Percentiles rank a stretch among this genome's conserved stretches.
These are phyloP conservation scores for Lycaena phlaeas DNA, from an alignment of 2,888 invertebrate genomes.

Conservation along the genomic window DNA sequence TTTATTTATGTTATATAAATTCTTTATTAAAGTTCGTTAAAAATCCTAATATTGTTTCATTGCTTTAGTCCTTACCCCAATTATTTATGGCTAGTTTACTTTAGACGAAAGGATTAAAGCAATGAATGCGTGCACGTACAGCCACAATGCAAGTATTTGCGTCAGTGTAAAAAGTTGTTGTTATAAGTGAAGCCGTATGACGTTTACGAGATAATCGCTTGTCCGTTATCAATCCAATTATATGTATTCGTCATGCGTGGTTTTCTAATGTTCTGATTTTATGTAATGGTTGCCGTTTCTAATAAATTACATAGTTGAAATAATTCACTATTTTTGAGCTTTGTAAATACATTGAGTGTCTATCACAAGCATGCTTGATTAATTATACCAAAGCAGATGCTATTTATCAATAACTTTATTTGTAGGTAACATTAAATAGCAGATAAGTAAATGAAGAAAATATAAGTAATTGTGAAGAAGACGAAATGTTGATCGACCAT, in stretches of 20 bases:
- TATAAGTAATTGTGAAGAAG: no score
- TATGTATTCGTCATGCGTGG: conserved; percentile 16
- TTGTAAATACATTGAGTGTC: no score
- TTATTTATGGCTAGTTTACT: conserved; percentile 10
- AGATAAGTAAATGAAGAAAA: no score
- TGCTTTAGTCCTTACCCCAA: conserved; percentile 59
- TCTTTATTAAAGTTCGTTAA: conserved; percentile 8
- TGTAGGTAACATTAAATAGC: no score
- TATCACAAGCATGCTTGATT: no score
- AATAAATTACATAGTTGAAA: background rate
- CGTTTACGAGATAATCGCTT: conserved; percentile 21
- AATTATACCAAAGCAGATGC: no score
- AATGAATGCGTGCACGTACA: conserved; percentile 45
- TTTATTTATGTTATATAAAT: background rate
- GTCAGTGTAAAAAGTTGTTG: conserved; percentile 11
- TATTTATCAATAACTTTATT: no score
- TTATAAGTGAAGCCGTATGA: conserved; percentile 23
- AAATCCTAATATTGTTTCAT: conserved; percentile 46
- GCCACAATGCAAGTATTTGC: conserved; percentile 18
- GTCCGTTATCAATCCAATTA: conserved; percentile 25
- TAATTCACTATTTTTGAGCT: no score
- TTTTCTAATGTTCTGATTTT: conserved; percentile 3
- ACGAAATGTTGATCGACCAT: no score
- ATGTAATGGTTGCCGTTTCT: conserved; percentile 11
- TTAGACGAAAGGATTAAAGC: conserved; percentile 49